Base-by-base conservation (phyloP, 2,113 vertebrate species). In the Chelonoidis abingdonii region DNA sequence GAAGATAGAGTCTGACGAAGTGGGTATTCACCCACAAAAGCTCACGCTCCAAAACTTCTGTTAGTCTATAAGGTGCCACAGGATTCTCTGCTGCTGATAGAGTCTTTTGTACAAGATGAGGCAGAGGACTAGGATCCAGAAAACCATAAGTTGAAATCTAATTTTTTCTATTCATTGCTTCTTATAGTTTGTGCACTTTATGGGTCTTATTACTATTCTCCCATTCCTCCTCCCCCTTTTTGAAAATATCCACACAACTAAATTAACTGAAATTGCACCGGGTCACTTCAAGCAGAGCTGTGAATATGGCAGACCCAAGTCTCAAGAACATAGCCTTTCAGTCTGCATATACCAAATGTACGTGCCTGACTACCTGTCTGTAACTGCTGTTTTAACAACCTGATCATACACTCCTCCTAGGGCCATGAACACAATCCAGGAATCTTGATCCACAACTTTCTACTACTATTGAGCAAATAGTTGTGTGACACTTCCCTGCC, bases 371-470 rank as follows among this genome's bases (percentile, higher is more conserved):
- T 76, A 85, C 6, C 4, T 84, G 72, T 90, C 83, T 54, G 47
- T 35, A 10, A 59, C 10, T 76, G 80, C 6, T 41, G 10, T 59
- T 49, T 76, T 78, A 62, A 5, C 24, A 83, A 87, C 62, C 62
- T 19, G 8, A 65, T 65, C 62, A n/a, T n/a, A 65, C 14, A 35
- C 13, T 35, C 59, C 7, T 14, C 14, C 14, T 14, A 35, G 31
- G n/a, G 62, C 31, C 62, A 65, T 65, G 14, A 65, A 16, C 31
- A 65, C 31, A 65, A 5, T 35, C 31, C 62, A 65, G 35, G 16
- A 69, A n/a, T 69, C 5, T n/a, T 69, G 31, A 83, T 0, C 2
- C 2, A 82, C 6, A 5, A 27, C 59, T 86, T 12, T 47, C 1
- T 29, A 47, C 65, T 27, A 31, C 31, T 72, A 6, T 8, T 41